phyloP scores from a whole-genome alignment of 37 sponge, comb jelly and placozoan genomes.

The Spongilla lacustris region DNA sequence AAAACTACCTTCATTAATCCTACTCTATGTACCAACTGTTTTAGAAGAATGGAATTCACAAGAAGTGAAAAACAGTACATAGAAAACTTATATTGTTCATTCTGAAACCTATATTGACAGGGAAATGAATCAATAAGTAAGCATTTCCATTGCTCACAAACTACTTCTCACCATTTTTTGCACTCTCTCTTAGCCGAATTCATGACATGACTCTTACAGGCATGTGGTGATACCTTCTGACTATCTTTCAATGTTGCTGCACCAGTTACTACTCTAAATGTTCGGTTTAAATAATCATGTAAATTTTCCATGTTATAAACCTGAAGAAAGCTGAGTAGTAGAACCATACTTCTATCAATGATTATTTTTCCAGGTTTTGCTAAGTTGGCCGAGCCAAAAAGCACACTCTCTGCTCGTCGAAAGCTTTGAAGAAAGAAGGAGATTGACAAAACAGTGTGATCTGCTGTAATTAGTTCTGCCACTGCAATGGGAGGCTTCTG shows the following conservation, averaged over 20 bases:
- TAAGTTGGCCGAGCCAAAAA: neutral
- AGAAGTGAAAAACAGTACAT: conserved; percentile 22
- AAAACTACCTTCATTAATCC: neutral
- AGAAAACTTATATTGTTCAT: conserved; percentile 7
- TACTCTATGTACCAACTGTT: neutral
- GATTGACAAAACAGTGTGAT: neutral
- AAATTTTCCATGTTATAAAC: conserved; percentile 5
- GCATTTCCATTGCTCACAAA: neutral
- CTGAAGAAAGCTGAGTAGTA: neutral
- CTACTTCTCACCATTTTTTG: conserved; percentile 8
- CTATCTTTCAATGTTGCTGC: too few species aligned
- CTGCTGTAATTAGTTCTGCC: conserved; percentile 6
- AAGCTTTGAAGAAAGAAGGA: neutral
- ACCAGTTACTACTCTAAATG: conserved; percentile 12
- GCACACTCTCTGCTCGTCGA: neutral
- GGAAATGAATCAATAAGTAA: too few species aligned
- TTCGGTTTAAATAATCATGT: conserved; percentile 2
- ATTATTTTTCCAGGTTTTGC: neutral
- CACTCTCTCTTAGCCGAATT: neutral
- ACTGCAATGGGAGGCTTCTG: neutral
- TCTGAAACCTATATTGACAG: neutral
- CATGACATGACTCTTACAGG: conserved; percentile 11
- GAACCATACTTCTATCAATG: conserved; percentile 14
- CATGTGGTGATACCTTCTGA: neutral
- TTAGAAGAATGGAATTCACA: conserved; percentile 1